phyloP scores from a whole-genome alignment of 2,113 vertebrate species.

The Sphyrna mokarran region DNA sequence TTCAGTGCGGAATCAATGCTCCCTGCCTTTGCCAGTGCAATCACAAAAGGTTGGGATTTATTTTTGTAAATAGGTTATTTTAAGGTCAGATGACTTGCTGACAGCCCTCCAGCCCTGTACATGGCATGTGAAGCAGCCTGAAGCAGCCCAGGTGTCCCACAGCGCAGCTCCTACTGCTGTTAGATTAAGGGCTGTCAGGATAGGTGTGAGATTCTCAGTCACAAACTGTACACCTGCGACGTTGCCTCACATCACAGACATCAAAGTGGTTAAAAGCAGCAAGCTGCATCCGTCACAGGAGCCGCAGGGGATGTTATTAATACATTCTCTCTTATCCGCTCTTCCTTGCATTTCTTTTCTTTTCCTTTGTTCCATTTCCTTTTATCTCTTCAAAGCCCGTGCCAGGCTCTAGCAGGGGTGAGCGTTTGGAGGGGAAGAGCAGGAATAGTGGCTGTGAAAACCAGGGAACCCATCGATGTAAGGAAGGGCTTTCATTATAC shows the following conservation, averaged over 20 bases:
- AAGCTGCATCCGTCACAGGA: background rate
- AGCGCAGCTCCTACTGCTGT: background rate
- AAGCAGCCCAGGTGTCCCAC: background rate
- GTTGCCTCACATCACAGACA: background rate
- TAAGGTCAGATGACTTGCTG: conserved; percentile 7
- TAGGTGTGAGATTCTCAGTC: background rate
- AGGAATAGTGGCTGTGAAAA: background rate
- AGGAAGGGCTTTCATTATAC: background rate
- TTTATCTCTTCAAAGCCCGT: background rate
- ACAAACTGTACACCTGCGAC: background rate
- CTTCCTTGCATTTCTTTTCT: background rate
- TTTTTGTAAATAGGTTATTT: conserved; percentile 1
- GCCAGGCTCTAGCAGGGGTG: background rate
- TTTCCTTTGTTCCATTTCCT: background rate
- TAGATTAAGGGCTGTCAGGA: background rate
- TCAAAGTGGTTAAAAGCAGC: background rate
- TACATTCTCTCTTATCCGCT: background rate
- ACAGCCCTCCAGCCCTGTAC: background rate
- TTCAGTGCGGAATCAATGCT: conserved; percentile 2
- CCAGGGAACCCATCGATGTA: background rate
- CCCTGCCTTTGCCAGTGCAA: background rate
- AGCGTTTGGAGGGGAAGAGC: background rate
- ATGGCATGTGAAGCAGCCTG: too few species aligned
- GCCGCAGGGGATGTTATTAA: background rate
- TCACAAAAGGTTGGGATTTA: background rate